Conservation (phyloP, 2,888 invertebrate species). For the Hydrotaea diabolus region DNA sequence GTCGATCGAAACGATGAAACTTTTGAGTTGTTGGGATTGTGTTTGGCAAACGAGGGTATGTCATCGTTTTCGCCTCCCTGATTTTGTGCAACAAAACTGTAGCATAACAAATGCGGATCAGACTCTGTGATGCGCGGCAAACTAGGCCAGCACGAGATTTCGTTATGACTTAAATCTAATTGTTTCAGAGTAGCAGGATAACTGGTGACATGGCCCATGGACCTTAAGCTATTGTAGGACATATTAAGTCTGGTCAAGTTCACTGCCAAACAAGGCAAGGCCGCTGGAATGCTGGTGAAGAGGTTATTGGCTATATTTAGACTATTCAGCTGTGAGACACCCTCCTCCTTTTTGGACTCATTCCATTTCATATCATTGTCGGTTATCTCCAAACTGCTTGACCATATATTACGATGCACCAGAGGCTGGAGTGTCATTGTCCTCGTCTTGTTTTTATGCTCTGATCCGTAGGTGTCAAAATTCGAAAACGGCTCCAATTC, state of each 20-base stretch:
- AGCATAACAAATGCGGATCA: constrained; percentile 87
- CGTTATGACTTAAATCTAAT: constrained; percentile 95
- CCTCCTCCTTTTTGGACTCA: constrained; percentile 82
- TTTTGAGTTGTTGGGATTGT: constrained; percentile 70
- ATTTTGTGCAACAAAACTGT: constrained; percentile 81
- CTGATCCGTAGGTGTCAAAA: constrained; percentile 68
- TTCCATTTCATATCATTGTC: constrained; percentile 85
- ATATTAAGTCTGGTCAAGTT: constrained; percentile 93
- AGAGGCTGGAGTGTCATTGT: constrained; percentile 82
- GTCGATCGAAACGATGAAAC: constrained; percentile 85
- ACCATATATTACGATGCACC: constrained; percentile 90
- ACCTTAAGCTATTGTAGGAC: constrained; percentile 91
- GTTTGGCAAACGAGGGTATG: constrained; percentile 73
- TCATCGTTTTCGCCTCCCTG: constrained; percentile 69
- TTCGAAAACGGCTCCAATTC: constrained; percentile 76
- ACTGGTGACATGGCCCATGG: constrained; percentile 93
- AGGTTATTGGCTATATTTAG: constrained; percentile 95
- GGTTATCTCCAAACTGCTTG: constrained; percentile 84
- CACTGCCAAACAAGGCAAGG: constrained; percentile 94
- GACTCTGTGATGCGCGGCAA: constrained; percentile 86
- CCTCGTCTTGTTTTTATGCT: constrained; percentile 72
- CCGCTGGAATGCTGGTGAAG: constrained; percentile 92
- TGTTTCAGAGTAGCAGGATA: constrained; percentile 95
- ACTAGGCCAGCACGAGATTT: constrained; percentile 94
- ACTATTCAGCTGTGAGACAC: constrained; percentile 85